Conservation (phyloP, 2,113 vertebrate genomes). For the Lepisosteus oculatus region DNA sequence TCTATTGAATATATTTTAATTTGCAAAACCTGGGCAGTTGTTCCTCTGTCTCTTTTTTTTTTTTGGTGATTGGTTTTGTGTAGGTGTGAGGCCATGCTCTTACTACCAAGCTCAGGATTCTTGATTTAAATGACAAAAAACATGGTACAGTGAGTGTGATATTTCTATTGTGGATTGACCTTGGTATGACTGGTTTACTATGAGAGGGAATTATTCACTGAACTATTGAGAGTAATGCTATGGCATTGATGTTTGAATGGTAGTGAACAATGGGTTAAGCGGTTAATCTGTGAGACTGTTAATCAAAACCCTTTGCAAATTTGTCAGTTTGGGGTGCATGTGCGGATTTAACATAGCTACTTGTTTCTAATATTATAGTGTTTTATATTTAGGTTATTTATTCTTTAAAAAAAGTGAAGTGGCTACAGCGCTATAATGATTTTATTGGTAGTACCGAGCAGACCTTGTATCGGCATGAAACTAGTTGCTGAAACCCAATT, state of each 20-base stretch:
- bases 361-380: constrained; percentile 82
- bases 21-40: constrained; percentile 58
- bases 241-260: constrained; percentile 35
- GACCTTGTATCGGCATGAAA: constrained; percentile 84
- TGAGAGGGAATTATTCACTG: not conserved
- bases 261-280: constrained; percentile 10
- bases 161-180: constrained; percentile 29
- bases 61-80: constrained; percentile 43
- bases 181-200: constrained; percentile 14
- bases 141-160: constrained; percentile 52
- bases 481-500: constrained; percentile 72
- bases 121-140: constrained; percentile 76
- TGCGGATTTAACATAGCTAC: constrained; percentile 70
- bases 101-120: constrained; percentile 82
- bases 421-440: constrained; percentile 79
- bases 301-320: constrained; percentile 20
- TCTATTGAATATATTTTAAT: constrained; percentile 68
- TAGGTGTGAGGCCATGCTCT: constrained; percentile 75
- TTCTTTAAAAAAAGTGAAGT: constrained; percentile 75
- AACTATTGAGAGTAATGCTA: not conserved
- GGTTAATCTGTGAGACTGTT: constrained; percentile 3
- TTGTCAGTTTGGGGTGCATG: constrained; percentile 75
- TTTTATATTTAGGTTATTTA: constrained; percentile 89
- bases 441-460: constrained; percentile 83
- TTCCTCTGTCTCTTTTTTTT: constrained; percentile 24